Evolutionary conservation across 2,797 vertebrate genomes (phyloP).

Genomic region (Vespertilio murinus): DNA sequence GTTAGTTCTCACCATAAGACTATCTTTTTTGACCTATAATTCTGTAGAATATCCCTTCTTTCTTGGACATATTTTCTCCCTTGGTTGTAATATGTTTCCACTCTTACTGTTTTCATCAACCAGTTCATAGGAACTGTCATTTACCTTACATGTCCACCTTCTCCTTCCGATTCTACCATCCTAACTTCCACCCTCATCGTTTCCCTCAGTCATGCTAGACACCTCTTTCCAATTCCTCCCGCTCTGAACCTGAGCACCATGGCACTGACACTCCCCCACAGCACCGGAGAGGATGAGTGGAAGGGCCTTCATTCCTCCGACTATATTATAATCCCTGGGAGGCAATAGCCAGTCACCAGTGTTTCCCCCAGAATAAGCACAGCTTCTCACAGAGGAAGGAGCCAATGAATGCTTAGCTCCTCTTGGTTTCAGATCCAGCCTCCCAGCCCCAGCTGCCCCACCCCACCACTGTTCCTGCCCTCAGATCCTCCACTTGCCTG

Average conservation of each 20-base stretch:
- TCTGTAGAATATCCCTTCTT: too few relatives aligned
- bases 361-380: not conserved
- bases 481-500: too few relatives aligned
- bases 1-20: too few relatives aligned
- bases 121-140: not conserved
- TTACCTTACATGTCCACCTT: not conserved
- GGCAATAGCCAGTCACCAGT: not conserved
- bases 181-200: not conserved
- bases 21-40: too few relatives aligned
- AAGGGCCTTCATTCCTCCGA: not conserved
- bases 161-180: not conserved
- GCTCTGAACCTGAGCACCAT: not conserved
- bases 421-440: too few relatives aligned
- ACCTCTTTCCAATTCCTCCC: not conserved
- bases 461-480: too few relatives aligned
- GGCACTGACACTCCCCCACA: not conserved
- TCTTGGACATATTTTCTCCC: not conserved
- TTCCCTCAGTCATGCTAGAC: not conserved
- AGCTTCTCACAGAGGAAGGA: too few relatives aligned
- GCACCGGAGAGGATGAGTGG: not conserved
- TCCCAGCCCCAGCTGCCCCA: too few relatives aligned
- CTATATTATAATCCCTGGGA: not conserved
- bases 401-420: too few relatives aligned
- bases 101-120: not conserved
- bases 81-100: not conserved